These are phyloP conservation scores for Trachops cirrhosus DNA, from an alignment of 2,797 vertebrate genomes.

Conservation along the genomic window DNA sequence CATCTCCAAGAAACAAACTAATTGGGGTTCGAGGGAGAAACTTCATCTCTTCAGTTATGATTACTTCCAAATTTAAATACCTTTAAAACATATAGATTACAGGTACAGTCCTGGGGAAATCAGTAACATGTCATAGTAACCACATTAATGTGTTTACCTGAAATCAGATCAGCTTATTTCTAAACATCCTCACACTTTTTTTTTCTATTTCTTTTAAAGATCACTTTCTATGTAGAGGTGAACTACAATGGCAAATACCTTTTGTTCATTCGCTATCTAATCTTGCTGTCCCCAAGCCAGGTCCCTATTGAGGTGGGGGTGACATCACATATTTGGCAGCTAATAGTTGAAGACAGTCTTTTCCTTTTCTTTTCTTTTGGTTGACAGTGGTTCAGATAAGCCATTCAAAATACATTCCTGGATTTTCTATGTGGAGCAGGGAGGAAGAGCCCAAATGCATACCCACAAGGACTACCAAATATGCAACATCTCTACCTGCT, in stretches of 20 bases:
- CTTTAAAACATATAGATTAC: constrained; percentile 39
- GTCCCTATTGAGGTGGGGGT: background rate
- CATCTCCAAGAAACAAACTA: constrained; percentile 14
- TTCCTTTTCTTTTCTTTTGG: background rate
- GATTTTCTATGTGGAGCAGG: background rate
- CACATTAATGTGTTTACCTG: constrained; percentile 3
- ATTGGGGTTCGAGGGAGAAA: constrained; percentile 20
- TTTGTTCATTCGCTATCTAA: constrained; percentile 33
- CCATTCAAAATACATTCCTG: background rate
- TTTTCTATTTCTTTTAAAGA: background rate
- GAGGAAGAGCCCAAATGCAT: background rate
- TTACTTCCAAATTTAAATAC: constrained; percentile 35
- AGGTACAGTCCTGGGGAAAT: constrained; percentile 29
- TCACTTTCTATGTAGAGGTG: background rate
- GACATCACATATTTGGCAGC: background rate
- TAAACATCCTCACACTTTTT: background rate
- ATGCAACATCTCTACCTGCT: background rate
- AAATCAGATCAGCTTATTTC: constrained; percentile 47
- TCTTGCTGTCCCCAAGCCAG: background rate
- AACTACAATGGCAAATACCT: constrained; percentile 27
- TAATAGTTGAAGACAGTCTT: background rate
- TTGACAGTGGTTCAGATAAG: constrained; percentile 41
- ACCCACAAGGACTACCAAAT: background rate
- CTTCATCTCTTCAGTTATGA: background rate
- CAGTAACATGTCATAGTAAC: constrained; percentile 1